Evolutionary conservation across 2,113 vertebrate genomes (phyloP), one percentile per base, ranked within the genome.

Genomic region (Athene cunicularia): DNA sequence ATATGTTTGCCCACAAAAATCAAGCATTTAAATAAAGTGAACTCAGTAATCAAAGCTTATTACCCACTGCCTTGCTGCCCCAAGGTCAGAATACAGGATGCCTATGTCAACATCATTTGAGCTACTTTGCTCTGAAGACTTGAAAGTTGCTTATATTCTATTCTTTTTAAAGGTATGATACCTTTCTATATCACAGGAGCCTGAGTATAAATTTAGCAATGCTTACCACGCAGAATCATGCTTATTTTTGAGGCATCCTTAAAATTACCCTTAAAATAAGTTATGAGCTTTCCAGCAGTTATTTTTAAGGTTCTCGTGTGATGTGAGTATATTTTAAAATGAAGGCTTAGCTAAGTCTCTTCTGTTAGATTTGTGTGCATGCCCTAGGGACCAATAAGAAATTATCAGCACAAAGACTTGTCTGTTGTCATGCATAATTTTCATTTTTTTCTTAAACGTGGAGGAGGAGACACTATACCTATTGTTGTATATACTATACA

Each of bases 1-100:
- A 95, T 70, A 79, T 52, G 56, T 35, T 95, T 97, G 80, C 30
- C 80, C 32, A 30, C 75, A 93, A 92, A 94, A 95, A 74, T 88
- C 50, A 84, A 59, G 73, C 52, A 90, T 96, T 94, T 95, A 80
- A 95, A 95, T 94, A 47, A 88, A 94, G 22, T 32, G 14, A 88
- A 91, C n/a, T 81, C 83, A 88, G 72, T 95, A 96, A 90, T 94
- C 82, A 86, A 53, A 86, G 43, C 55, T 88, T 73, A 71, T 90
- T 96, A 93, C 14, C 85, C 41, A 23, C 37, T 88, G 58, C 32
- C n/a, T 77, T 93, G 59, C 63, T 96, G 50, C 88, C 92, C 64
- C 59, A 71, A 93, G 94, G 94, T 55, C 63, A 90, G 75, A 93
- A 80, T 73, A 33, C 22, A 92, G 63, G 19, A 5, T 94, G 45